These are phyloP conservation scores for Heteromurus nitidus DNA, from an alignment of 2,888 invertebrate species.

Conservation along the genomic window DNA sequence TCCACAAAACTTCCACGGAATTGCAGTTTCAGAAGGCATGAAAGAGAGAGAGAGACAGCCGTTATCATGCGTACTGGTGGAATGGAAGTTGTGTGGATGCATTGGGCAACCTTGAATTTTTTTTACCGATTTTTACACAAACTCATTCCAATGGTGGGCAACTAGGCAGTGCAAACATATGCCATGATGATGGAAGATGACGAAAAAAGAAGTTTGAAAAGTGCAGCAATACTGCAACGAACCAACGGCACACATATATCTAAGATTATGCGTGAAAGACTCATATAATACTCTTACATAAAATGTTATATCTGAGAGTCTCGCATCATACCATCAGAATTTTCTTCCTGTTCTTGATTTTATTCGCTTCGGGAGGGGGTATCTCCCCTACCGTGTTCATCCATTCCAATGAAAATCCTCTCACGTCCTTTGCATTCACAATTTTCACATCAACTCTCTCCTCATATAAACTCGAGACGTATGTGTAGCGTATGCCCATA, in stretches of 20 bases:
- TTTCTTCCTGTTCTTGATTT: conserved; percentile 74
- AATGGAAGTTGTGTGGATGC: not conserved
- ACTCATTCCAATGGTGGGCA: too few species aligned
- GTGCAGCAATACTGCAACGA: conserved; percentile 1
- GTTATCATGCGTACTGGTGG: not conserved
- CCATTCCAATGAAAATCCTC: conserved; percentile 72
- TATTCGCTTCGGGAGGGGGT: conserved; percentile 74
- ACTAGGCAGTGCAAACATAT: too few species aligned
- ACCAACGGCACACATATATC: conserved; percentile 1
- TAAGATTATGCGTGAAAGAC: not conserved
- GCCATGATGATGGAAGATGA: too few species aligned
- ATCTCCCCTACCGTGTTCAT: conserved; percentile 71
- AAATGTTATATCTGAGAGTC: not conserved
- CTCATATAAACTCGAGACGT: not conserved
- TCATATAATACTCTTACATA: not conserved
- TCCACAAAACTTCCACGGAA: too few species aligned
- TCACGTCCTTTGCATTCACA: conserved; percentile 62
- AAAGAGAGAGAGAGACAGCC: too few species aligned
- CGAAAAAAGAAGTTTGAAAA: not conserved
- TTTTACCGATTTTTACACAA: conserved; percentile 11
- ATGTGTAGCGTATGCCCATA: too few species aligned
- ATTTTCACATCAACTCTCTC: conserved; percentile 43
- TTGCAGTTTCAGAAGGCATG: too few species aligned
- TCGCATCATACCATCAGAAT: conserved; percentile 54
- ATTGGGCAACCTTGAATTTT: conserved; percentile 13